Conservation (phyloP, 2,797 vertebrate species). For the Calcarius lapponicus region DNA sequence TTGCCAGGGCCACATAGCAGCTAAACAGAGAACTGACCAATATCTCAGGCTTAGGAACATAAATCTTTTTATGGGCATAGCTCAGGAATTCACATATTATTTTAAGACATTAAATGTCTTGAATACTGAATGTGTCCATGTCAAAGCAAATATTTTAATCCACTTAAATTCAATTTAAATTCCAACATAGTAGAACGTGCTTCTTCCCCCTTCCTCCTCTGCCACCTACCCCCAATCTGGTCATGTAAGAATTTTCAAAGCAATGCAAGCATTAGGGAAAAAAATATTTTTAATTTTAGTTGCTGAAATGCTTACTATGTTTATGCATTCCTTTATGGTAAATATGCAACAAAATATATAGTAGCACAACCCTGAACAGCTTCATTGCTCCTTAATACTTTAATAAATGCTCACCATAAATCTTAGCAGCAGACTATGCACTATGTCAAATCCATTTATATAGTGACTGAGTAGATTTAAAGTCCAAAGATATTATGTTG, state of each 20-base stretch:
- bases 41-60: background rate
- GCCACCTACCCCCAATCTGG: background rate
- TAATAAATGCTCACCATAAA: slow-evolving; percentile 48
- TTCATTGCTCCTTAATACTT: slow-evolving; percentile 19
- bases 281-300: slow-evolving; percentile 35
- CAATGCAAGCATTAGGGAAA: background rate
- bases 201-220: background rate
- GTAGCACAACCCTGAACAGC: background rate
- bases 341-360: slow-evolving; percentile 20
- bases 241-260: slow-evolving; percentile 38
- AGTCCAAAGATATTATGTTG: slow-evolving; percentile 14
- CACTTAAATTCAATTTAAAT: background rate
- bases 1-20: background rate
- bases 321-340: slow-evolving; percentile 9
- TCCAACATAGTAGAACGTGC: background rate
- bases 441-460: slow-evolving; percentile 10
- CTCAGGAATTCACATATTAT: background rate
- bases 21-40: background rate
- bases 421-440: slow-evolving; percentile 14
- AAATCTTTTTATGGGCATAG: background rate
- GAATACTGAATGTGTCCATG: background rate
- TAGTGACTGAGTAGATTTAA: slow-evolving; percentile 16
- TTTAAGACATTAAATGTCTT: slow-evolving; percentile 13
- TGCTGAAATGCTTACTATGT: background rate
- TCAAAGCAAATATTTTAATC: slow-evolving; percentile 10